Base-by-base conservation (phyloP, 1,140 invertebrate species). In the Trichonephila clavata region DNA sequence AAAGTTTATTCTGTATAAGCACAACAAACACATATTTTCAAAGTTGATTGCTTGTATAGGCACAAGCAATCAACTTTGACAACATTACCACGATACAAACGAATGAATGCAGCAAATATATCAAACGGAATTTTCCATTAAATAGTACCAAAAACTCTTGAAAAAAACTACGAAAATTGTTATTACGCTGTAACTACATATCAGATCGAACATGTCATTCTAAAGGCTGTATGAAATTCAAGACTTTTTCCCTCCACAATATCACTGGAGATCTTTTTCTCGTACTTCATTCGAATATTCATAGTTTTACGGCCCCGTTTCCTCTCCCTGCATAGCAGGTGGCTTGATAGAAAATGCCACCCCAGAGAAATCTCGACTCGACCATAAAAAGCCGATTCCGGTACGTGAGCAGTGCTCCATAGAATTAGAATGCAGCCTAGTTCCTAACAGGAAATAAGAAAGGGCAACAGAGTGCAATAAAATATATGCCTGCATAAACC, bases 381-480 rank as follows among this genome's bases (percentile, higher is more conserved):
- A 20, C 86, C 57, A 63, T 87, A 87, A 87, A 87, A 87, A 63
- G 61, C 27, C 59, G 59, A 87, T 87, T 87, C 81, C 43, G 81
- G 50, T 77, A 77, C 71, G 83, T 84, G 57, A 59, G 83, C 50
- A 21, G 18, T 8, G 43, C 50, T 84, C 43, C 57, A 59, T 84
- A 24, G 83, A 84, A 84, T 84, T 84, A 84, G 83, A 84, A 84
- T 84, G 83, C 50, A 84, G 27, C 83, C 43, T 43, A 60, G 43
- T 60, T 84, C 39, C 83, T 84, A 84, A 84, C 83, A 84, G 83
- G 50, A 84, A 68, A 68, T 68, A 68, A 68, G 65, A 83, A 84
- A 84, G 83, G 83, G 24, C 83, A 84, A 84, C 83, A 27, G 83
- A 84, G 83, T 57, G 83, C 83, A 59, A 84, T 84, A 84, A 84